phyloP scores from a whole-genome alignment of 2,797 vertebrate species.

The Lemur catta region DNA sequence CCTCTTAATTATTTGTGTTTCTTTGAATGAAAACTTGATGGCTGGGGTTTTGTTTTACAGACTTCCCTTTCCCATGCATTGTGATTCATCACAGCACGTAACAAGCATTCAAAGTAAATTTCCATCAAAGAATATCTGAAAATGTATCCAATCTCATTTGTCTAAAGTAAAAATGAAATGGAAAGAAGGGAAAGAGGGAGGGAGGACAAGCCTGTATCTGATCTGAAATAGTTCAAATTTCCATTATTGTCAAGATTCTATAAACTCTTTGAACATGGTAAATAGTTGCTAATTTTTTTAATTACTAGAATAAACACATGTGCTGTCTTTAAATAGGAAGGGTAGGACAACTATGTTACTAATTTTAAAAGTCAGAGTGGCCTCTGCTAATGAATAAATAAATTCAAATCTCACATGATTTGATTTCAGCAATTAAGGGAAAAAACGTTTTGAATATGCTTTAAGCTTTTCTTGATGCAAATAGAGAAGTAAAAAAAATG shows the following conservation, averaged over 20 bases:
- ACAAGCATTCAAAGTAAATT: background rate
- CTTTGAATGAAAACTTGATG: slow-evolving; percentile 2
- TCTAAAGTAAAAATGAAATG: background rate
- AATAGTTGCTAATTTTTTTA: background rate
- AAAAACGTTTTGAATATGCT: background rate
- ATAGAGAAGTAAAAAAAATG: background rate
- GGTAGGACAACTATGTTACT: background rate
- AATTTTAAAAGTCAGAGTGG: background rate
- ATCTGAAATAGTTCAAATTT: background rate
- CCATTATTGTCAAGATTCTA: background rate
- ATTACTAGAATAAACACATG: background rate
- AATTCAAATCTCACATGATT: slow-evolving; percentile 14
- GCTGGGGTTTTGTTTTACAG: background rate
- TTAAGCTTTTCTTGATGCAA: slow-evolving; percentile 23
- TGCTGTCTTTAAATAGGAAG: background rate
- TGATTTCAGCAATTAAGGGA: background rate
- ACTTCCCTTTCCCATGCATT: fast-evolving
- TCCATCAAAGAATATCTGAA: background rate
- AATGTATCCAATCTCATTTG: background rate
- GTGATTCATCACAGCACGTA: background rate
- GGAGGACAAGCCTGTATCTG: background rate
- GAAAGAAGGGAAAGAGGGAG: background rate
- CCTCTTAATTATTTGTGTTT: background rate
- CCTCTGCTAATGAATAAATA: background rate
- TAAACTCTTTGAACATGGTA: background rate